Percentiles rank a stretch among this genome's conserved stretches.
Evolutionary conservation across 2,888 invertebrate genomes (phyloP).

Genomic region (Strigamia crassipes): DNA sequence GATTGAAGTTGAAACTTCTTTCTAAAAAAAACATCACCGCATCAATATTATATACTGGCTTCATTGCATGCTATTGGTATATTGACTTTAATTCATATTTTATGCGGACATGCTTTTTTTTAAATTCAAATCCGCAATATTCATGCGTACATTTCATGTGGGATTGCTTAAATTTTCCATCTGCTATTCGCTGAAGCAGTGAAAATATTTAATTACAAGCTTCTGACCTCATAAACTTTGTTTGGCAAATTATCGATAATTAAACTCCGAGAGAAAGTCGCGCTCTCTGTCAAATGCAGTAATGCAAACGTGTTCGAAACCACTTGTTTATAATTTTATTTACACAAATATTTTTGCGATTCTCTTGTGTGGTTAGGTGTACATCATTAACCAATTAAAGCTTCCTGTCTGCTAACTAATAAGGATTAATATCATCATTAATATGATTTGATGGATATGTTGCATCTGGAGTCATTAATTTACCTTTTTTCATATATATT

Average conservation of each 20-base stretch:
- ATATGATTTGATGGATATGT: slow-evolving; percentile 29
- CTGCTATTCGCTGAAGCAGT: slow-evolving; percentile 4
- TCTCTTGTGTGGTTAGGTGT: not conserved
- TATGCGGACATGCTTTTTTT: too few relatives aligned
- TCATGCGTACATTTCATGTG: too few relatives aligned
- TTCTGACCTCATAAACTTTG: slow-evolving; percentile 40
- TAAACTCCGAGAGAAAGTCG: slow-evolving; percentile 39
- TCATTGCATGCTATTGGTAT: not conserved
- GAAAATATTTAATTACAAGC: slow-evolving; percentile 36
- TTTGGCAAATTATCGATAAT: slow-evolving; percentile 32
- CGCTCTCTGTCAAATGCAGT: slow-evolving; percentile 29
- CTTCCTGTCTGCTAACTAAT: not conserved
- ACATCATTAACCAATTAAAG: slow-evolving; percentile 28
- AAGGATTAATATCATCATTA: slow-evolving; percentile 32
- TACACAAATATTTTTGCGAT: slow-evolving; percentile 31
- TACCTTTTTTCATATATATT: not conserved
- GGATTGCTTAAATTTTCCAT: not conserved
- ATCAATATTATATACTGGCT: not conserved
- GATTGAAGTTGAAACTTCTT: not conserved
- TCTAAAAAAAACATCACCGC: not conserved
- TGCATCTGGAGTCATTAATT: slow-evolving; percentile 21
- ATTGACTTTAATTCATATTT: not conserved
- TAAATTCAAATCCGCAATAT: too few relatives aligned
- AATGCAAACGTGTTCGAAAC: not conserved
- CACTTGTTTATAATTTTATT: slow-evolving; percentile 25